Percentiles rank a stretch among this genome's conserved stretches.
These are phyloP conservation scores for Eupleurogrammus muticus DNA, from an alignment of 2,797 vertebrate genomes.

Conservation along the genomic window DNA sequence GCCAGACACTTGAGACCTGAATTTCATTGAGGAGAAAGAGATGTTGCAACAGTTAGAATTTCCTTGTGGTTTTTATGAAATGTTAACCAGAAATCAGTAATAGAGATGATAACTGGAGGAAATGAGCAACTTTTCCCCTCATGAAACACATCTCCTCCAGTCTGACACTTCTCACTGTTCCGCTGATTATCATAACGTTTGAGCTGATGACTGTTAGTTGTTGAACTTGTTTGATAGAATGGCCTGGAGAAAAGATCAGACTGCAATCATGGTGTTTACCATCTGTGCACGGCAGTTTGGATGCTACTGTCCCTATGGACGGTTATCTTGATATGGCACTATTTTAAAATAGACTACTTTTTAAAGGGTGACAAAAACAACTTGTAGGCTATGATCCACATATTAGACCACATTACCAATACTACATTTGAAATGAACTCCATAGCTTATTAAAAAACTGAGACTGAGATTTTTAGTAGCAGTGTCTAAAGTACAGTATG, in stretches of 20 bases:
- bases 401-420: conserved; percentile 1
- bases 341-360: conserved; percentile 15
- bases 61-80: neutral
- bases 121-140: neutral
- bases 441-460: neutral
- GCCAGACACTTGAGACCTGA: neutral
- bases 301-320: no score
- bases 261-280: conserved; percentile 1
- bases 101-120: neutral
- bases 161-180: no score
- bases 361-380: conserved; percentile 9
- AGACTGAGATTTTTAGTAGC: neutral
- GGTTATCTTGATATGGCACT: conserved; percentile 1
- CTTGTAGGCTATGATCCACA: neutral
- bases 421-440: neutral
- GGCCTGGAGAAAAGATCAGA: neutral
- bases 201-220: neutral
- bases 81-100: neutral
- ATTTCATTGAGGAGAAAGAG: neutral
- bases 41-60: neutral
- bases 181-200: neutral
- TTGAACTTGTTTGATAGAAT: conserved; percentile 1
- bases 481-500: neutral
- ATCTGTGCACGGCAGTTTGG: neutral
- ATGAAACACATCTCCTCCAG: neutral